These are phyloP conservation scores for Anodontia alba DNA, from an alignment of 2,888 invertebrate species.

Conservation along the genomic window DNA sequence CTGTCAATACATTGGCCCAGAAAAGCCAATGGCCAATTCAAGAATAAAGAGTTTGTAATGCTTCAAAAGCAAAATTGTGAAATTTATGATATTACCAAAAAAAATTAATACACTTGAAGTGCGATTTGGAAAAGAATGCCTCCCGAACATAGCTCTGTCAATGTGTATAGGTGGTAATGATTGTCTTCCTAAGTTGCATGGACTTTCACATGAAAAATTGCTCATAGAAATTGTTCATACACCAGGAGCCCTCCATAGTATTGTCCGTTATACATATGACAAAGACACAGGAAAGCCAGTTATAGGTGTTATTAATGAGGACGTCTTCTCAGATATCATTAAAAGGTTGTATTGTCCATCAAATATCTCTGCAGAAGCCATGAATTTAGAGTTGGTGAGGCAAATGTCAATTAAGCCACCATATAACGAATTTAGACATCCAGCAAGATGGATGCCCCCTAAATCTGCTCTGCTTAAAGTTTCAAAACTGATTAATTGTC, in stretches of 20 bases:
- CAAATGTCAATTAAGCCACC: conserved; percentile 28
- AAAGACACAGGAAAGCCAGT: background rate
- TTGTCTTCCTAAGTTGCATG: conserved; percentile 2
- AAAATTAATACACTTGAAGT: conserved; percentile 18
- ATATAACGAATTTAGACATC: conserved; percentile 7
- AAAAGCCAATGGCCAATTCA: conserved; percentile 26
- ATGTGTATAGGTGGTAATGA: conserved; percentile 30
- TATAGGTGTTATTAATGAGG: background rate
- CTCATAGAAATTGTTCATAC: background rate
- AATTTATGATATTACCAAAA: conserved; percentile 25
- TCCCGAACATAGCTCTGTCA: conserved; percentile 15
- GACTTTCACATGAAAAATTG: conserved; percentile 23
- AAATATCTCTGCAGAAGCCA: background rate
- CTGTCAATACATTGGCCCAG: conserved; percentile 29
- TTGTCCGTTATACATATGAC: background rate
- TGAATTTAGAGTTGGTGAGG: background rate
- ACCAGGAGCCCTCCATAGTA: background rate
- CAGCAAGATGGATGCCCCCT: conserved; percentile 21
- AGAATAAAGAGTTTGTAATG: conserved; percentile 21
- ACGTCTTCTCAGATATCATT: background rate
- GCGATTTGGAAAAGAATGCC: background rate
- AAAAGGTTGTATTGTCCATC: background rate
- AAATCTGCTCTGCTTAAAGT: background rate
- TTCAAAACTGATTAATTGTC: background rate
- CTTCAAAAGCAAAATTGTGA: conserved; percentile 32